phyloP scores from a whole-genome alignment of 2,888 invertebrate species.

The Tortrix viridana region DNA sequence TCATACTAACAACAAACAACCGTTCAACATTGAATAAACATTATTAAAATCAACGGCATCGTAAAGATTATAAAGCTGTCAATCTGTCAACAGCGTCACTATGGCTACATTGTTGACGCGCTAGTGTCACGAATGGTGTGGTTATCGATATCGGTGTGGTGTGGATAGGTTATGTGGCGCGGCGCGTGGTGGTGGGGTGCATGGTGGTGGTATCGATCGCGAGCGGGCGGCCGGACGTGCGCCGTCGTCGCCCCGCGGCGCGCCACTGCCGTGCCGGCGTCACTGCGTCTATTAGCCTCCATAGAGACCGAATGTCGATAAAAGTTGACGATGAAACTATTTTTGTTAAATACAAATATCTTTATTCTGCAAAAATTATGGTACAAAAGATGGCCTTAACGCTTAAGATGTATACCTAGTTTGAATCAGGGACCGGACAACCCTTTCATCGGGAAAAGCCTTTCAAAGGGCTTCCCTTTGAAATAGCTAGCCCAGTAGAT shows the following conservation, averaged over 20 bases:
- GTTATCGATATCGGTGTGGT: constrained; percentile 50
- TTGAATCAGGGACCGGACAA: too few relatives aligned
- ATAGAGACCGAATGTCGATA: constrained; percentile 42
- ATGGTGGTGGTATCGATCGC: constrained; percentile 45
- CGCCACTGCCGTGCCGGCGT: constrained; percentile 71
- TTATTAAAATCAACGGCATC: constrained; percentile 56
- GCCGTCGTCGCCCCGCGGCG: constrained; percentile 60
- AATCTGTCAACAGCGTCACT: constrained; percentile 79
- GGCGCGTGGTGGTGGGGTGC: constrained; percentile 34
- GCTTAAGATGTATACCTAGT: too few relatives aligned
- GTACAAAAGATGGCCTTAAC: too few relatives aligned
- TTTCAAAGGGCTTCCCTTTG: too few relatives aligned
- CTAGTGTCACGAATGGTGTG: constrained; percentile 60
- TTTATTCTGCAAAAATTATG: too few relatives aligned
- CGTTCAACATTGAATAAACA: constrained; percentile 55
- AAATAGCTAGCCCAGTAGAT: too few relatives aligned
- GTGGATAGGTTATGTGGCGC: constrained; percentile 45
- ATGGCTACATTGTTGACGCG: constrained; percentile 82
- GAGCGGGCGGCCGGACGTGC: constrained; percentile 51
- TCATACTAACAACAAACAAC: constrained; percentile 55
- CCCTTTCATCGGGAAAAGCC: too few relatives aligned
- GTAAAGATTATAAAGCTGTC: constrained; percentile 56
- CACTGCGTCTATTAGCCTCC: constrained; percentile 73
- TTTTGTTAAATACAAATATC: background rate
- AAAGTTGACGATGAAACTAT: constrained; percentile 8